Percentiles rank a stretch among this genome's conserved stretches.
These are phyloP conservation scores for Lasius platythorax DNA, from an alignment of 2,888 invertebrate species.

Conservation along the genomic window DNA sequence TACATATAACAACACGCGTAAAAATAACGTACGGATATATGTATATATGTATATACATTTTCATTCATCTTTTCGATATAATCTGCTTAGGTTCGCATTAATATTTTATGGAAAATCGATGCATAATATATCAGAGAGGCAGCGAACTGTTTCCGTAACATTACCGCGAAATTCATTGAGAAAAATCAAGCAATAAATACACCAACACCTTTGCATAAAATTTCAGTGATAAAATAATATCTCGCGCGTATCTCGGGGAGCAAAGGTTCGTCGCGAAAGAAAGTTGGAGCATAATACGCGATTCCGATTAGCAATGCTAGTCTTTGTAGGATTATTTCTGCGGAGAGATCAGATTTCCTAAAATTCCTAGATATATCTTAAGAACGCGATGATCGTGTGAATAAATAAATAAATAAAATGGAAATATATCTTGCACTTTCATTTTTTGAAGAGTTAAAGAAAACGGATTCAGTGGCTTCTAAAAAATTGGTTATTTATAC, in stretches of 20 bases:
- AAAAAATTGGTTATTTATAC: conserved; percentile 1
- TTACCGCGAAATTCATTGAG: neutral
- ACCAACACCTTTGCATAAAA: neutral
- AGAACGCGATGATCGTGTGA: neutral
- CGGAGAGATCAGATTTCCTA: neutral
- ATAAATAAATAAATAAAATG: neutral
- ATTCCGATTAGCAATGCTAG: neutral
- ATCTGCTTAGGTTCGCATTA: neutral
- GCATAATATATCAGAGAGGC: neutral
- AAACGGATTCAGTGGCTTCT: too few relatives aligned
- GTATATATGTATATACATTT: too few relatives aligned
- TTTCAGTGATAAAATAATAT: neutral
- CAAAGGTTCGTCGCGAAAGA: conserved; percentile 5
- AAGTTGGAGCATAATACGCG: neutral
- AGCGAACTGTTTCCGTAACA: neutral
- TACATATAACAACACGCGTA: neutral
- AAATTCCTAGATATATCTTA: neutral
- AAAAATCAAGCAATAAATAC: neutral
- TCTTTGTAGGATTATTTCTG: neutral
- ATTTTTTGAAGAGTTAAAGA: neutral
- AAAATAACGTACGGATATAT: neutral
- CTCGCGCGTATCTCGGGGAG: conserved; percentile 8
- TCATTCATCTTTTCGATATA: neutral
- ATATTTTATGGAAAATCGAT: neutral
- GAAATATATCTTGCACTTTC: neutral